These are phyloP conservation scores for Paedocypris sp. DNA, from an alignment of 2,113 vertebrate species.

Conservation along the genomic window DNA sequence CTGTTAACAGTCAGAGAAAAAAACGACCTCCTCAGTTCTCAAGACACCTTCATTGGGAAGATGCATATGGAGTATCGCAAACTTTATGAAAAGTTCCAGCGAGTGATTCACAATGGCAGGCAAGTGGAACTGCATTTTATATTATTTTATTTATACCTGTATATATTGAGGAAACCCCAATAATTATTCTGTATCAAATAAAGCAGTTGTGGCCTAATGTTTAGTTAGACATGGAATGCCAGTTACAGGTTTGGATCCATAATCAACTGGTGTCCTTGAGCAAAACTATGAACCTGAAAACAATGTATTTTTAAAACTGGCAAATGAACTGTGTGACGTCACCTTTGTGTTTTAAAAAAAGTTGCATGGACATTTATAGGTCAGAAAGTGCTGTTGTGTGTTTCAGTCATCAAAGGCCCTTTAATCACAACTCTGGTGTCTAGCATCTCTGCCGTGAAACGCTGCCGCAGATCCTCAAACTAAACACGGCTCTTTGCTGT, in stretches of 20 bases:
- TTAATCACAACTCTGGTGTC: neutral
- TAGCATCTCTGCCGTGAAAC: neutral
- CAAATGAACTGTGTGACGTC: too few relatives aligned
- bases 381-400: neutral
- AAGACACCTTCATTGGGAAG: slow-evolving; percentile 76
- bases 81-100: slow-evolving; percentile 68
- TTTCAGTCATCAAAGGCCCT: neutral
- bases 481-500: neutral
- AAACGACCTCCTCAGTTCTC: slow-evolving; percentile 71
- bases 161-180: too few relatives aligned
- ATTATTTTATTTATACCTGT: neutral
- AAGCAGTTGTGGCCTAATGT: too few relatives aligned
- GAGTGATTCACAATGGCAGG: slow-evolving; percentile 71
- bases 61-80: slow-evolving; percentile 74
- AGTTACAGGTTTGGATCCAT: too few relatives aligned
- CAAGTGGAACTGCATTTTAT: slow-evolving; percentile 37
- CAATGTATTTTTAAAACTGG: too few relatives aligned
- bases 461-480: neutral
- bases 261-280: too few relatives aligned
- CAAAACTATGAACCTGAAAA: too few relatives aligned
- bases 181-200: too few relatives aligned
- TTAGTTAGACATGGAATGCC: too few relatives aligned
- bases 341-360: too few relatives aligned
- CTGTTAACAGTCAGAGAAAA: slow-evolving; percentile 70
- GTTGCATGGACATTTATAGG: neutral